Conservation (phyloP, 2,888 invertebrate genomes). For the Hypena proboscidalis region DNA sequence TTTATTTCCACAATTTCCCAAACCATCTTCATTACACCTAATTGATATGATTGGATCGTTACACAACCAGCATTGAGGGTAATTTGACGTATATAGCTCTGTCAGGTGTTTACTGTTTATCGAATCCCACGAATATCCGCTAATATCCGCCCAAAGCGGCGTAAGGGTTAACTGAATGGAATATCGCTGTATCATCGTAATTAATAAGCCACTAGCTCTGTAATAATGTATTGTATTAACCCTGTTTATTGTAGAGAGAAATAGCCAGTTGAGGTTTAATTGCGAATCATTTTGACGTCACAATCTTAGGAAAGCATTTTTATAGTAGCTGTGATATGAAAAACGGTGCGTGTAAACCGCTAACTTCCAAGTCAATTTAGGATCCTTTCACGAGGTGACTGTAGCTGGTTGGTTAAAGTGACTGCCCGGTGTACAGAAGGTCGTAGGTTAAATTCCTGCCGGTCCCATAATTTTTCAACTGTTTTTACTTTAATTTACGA, state of each 20-base stretch:
- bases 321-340: no score
- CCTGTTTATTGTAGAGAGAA: neutral
- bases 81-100: conserved; percentile 11
- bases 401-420: no score
- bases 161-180: conserved; percentile 11
- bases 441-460: no score
- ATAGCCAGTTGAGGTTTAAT: neutral
- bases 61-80: conserved; percentile 3
- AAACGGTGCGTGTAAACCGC: no score
- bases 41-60: conserved; percentile 20
- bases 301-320: no score
- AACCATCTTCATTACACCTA: neutral
- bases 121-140: conserved; percentile 15
- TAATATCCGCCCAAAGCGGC: conserved; percentile 2
- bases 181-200: conserved; percentile 14
- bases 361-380: no score
- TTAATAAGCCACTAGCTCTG: conserved; percentile 14
- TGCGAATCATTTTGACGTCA: neutral
- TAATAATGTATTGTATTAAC: conserved; percentile 5
- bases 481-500: no score
- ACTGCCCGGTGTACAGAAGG: no score
- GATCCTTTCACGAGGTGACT: no score
- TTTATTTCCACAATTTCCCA: neutral
- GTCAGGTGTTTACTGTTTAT: conserved; percentile 17
- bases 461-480: no score